Evolutionary conservation across 1,140 invertebrate genomes (phyloP), one percentile per base, ranked within the genome.

Genomic region (Thaumetopoea pityocampa): DNA sequence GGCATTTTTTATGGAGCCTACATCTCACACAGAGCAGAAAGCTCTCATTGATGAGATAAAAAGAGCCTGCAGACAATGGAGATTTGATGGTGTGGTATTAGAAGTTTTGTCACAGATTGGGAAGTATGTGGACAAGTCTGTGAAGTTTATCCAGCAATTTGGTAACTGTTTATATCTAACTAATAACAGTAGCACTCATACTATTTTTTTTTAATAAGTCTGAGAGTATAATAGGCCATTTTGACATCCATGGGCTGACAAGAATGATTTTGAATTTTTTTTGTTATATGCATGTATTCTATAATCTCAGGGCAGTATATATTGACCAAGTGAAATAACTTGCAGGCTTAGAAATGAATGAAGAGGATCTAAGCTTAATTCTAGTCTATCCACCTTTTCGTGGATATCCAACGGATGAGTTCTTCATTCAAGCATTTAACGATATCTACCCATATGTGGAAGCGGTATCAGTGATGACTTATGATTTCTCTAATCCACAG

Each of bases 381-480:
- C 68, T 98, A 49, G 95, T 95, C 0, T 90, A 98, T 55, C 96
- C 96, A 17, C 95, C 96, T 10, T 91, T 86, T 26, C 84, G 90
- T 57, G 89, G 90, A 59, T 91, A 90, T 48, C 73, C 83, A 3
- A 82, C 81, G 33, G 90, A 93, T 55, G 88, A 94, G 62, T 96
- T 98, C 85, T 87, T 87, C 12, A 87, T 90, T 44, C 84, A 92
- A 42, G 89, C 96, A 52, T 95, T 96, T 81, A 90, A 94, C 57
- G 87, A 88, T 23, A 86, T 98, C 6, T 90, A 91, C 54, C 88
- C 91, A 15, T 85, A 92, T 76, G 88, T 98, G 1, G 91, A 92
- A 64, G 92, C 90, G 33, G 96, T 98, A 70, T 97, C 95, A 22
- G 86, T 98, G 1, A 97, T 98, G 96, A 98, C 96, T 0, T 98